These are phyloP conservation scores for Latrodectus geometricus DNA, from an alignment of 1,140 invertebrate species.

Conservation along the genomic window DNA sequence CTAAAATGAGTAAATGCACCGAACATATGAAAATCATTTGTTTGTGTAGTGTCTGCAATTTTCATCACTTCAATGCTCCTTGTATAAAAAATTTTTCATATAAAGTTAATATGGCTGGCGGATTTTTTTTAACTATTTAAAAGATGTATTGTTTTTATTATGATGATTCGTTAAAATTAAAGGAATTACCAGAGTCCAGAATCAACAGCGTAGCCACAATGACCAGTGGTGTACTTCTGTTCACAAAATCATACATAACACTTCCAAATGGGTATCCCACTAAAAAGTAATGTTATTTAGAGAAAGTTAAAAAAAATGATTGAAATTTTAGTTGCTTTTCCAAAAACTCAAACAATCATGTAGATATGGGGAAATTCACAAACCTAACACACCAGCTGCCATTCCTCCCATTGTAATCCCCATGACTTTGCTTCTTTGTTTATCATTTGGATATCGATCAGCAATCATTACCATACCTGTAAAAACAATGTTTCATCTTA, in stretches of 20 bases:
- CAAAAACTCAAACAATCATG: too few relatives aligned
- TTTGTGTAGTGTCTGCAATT: neutral
- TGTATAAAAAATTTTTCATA: too few relatives aligned
- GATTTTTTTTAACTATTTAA: too few relatives aligned
- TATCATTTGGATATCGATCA: slow-evolving; percentile 73
- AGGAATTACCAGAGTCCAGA: slow-evolving; percentile 68
- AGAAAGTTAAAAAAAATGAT: too few relatives aligned
- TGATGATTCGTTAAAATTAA: neutral
- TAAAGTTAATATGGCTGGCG: too few relatives aligned
- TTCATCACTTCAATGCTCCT: too few relatives aligned
- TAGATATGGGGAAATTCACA: neutral
- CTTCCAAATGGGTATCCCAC: slow-evolving; percentile 84
- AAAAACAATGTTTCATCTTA: neutral
- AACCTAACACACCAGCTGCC: slow-evolving; percentile 79
- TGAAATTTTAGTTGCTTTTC: too few relatives aligned
- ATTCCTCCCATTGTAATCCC: slow-evolving; percentile 83
- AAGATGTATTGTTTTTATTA: too few relatives aligned
- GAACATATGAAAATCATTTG: too few relatives aligned
- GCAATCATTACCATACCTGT: slow-evolving; percentile 73
- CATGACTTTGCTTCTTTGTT: slow-evolving; percentile 78
- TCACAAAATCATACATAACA: slow-evolving; percentile 79
- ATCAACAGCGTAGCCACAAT: slow-evolving; percentile 76
- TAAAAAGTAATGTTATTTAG: slow-evolving; percentile 15
- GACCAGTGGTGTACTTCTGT: slow-evolving; percentile 80
- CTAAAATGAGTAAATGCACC: too few relatives aligned